Percentiles rank a stretch among this genome's conserved stretches.
Evolutionary conservation across 2,113 vertebrate species (phyloP).

Genomic region (Tragelaphus buxtoni): DNA sequence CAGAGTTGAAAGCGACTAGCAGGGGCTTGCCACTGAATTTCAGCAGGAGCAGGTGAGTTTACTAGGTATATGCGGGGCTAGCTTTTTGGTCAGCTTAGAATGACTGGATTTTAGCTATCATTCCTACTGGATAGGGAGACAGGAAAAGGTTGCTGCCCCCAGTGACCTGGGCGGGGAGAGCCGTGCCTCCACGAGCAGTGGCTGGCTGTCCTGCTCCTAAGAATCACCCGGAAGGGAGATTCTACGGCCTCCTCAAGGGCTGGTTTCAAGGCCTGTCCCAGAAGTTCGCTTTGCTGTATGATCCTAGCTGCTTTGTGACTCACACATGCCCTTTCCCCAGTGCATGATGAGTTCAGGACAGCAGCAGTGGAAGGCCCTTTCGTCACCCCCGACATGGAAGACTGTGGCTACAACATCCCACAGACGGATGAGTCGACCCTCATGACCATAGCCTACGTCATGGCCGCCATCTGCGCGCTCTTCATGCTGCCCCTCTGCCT

Average conservation of each 20-base stretch:
- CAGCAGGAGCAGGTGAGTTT: neutral
- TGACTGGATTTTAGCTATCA: neutral
- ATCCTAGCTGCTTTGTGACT: neutral
- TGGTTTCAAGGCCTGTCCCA: neutral
- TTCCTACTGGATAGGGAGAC: neutral
- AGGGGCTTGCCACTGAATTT: neutral
- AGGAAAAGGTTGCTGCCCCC: neutral
- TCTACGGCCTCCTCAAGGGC: neutral
- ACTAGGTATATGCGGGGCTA: neutral
- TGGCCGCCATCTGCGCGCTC: conserved; percentile 97
- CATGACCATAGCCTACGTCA: conserved; percentile 98
- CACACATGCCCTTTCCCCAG: conserved; percentile 68
- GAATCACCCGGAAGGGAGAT: neutral
- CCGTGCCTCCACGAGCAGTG: neutral
- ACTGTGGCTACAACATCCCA: conserved; percentile 98
- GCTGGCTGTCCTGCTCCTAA: neutral
- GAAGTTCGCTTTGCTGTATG: neutral
- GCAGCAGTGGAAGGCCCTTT: conserved; percentile 93
- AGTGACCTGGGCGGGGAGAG: neutral
- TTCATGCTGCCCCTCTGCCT: conserved; percentile 99
- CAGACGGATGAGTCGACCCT: conserved; percentile 98
- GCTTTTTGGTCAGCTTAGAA: neutral
- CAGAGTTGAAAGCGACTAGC: neutral
- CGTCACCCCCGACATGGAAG: conserved; percentile 90
- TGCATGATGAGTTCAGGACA: conserved; percentile 93